Percentiles rank a stretch among this genome's conserved stretches.
These are phyloP conservation scores for Hesperophylax magnus DNA, from an alignment of 1,140 invertebrate genomes.

Conservation along the genomic window DNA sequence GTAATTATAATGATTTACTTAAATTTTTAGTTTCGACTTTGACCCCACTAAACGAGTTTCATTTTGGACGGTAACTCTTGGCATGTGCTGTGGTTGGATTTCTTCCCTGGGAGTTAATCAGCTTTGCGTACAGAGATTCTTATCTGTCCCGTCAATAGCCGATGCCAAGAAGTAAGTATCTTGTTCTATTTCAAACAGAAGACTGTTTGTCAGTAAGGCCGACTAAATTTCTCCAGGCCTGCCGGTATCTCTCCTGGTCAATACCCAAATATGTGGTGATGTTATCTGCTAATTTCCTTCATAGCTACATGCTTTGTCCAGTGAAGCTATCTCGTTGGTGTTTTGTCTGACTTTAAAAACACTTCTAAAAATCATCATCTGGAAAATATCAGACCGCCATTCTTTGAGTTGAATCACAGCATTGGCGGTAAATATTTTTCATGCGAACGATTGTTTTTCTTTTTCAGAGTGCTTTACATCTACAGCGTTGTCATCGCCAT, in stretches of 20 bases:
- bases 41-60: conserved; percentile 63
- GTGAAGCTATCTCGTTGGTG: too few species aligned
- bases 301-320: too few species aligned
- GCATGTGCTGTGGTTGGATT: conserved; percentile 73
- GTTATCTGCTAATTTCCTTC: too few species aligned
- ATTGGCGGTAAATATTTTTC: background rate
- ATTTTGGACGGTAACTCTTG: conserved; percentile 74
- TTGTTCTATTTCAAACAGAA: background rate
- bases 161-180: conserved; percentile 68
- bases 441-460: background rate
- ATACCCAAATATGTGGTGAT: too few species aligned
- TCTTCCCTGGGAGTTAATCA: conserved; percentile 74
- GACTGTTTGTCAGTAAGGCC: background rate
- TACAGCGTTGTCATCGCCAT: conserved; percentile 66
- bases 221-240: background rate
- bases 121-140: conserved; percentile 74
- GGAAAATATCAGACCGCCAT: too few species aligned
- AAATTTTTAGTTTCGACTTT: conserved; percentile 12
- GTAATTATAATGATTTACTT: background rate
- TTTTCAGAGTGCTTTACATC: conserved; percentile 61
- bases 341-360: too few species aligned
- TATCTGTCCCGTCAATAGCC: conserved; percentile 70
- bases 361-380: too few species aligned
- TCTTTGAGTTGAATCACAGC: too few species aligned
- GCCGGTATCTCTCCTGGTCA: too few species aligned